A percentile compares a stretch with the other conserved stretches of the same genome.
These are phyloP conservation scores for Phalacrocorax brasilianus DNA, from an alignment of 2,113 vertebrate species.

Conservation along the genomic window DNA sequence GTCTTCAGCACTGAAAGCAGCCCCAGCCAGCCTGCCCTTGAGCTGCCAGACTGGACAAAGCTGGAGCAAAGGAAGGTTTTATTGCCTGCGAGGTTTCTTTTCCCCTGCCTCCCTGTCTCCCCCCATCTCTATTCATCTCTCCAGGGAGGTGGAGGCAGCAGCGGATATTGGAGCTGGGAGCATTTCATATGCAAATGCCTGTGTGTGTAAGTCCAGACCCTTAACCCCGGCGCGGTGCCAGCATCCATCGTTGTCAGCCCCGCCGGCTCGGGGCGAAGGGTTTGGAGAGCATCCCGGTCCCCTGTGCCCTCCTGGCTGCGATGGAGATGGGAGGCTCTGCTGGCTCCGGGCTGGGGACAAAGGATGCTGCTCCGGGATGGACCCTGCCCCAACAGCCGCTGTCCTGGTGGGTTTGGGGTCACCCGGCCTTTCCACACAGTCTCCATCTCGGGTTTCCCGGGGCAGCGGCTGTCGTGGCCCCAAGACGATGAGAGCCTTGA, in stretches of 20 bases:
- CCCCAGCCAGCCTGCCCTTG: background rate
- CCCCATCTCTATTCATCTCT: slow-evolving; percentile 45
- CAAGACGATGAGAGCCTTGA: background rate
- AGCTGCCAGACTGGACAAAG: background rate
- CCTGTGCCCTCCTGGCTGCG: background rate
- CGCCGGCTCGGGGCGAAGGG: background rate
- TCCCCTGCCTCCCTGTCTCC: background rate
- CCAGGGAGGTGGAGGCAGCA: slow-evolving; percentile 41
- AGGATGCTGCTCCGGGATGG: background rate
- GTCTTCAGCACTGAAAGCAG: background rate
- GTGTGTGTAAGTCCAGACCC: slow-evolving; percentile 31
- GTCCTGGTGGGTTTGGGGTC: background rate
- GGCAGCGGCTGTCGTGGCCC: background rate
- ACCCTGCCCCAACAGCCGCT: background rate
- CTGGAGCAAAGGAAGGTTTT: background rate
- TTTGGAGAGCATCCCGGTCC: background rate
- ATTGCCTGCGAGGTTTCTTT: slow-evolving; percentile 20
- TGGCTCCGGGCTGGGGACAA: fast-evolving
- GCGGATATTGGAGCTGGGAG: slow-evolving; percentile 57
- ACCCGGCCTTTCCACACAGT: background rate
- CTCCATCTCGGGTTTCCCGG: background rate
- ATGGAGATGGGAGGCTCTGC: background rate
- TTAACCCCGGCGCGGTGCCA: slow-evolving; percentile 46
- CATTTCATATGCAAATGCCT: slow-evolving; percentile 65
- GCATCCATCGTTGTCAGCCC: slow-evolving; percentile 21